Base-by-base conservation (phyloP, 2,113 vertebrate genomes). In the Sus scrofa region DNA sequence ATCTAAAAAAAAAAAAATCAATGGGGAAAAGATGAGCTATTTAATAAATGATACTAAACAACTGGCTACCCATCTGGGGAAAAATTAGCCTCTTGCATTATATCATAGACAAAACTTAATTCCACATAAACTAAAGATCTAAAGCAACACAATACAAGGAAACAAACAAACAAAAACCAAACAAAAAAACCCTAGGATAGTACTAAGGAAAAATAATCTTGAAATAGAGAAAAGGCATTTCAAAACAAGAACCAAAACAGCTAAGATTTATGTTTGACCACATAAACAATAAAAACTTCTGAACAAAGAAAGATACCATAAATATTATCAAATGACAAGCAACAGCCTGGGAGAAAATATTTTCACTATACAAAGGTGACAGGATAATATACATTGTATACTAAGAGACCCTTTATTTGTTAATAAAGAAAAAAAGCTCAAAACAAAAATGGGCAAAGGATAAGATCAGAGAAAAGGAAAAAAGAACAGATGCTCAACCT, bases 1-100 rank as follows among this genome's bases (percentile, higher is more conserved):
- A 70, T 32, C 52, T 67, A 74, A n/a, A n/a, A n/a, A n/a, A n/a
- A 86, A 96, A 96, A 86, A 96, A 96, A 32, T 74, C 71, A 81
- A 39, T 24, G 44, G 27, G 37, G 30, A 75, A 79, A 92, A 74
- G 71, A 91, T 77, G 19, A 92, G 82, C 56, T 50, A 88, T 92
- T 86, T 82, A 83, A 79, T 96, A 86, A 96, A 67, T 39, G 60
- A 65, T 77, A 87, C 27, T 56, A 32, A 77, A 24, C 52, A 92
- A 81, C 52, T 77, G 34, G 39, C 37, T 83, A 93, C 52, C 67
- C 58, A 75, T 54, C 14, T 65, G 34, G 16, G 26, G 71, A 93
- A 78, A 90, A 86, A 63, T 70, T 39, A 94, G 62, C 88, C 65
- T 24, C 20, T 34, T 77, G 37, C 32, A 89, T 65, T 7, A 89